Conservation (phyloP, 2,888 invertebrate genomes). For the Dorcus parallelipipedus region DNA sequence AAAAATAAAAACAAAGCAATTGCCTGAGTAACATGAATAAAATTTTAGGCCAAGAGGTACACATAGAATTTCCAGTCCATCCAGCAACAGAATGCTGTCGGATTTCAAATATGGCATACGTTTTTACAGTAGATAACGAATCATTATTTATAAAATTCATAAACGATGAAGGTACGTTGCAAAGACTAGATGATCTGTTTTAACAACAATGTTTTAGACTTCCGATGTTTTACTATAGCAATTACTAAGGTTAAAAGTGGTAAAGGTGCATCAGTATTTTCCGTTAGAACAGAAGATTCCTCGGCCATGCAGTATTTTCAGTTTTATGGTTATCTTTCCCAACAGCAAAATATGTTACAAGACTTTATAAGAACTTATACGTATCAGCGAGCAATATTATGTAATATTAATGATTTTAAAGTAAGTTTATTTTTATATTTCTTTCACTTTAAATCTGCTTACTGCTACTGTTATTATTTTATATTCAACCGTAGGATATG, state of each 20-base stretch:
- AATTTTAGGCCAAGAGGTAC: slow-evolving; percentile 39
- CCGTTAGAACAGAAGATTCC: slow-evolving; percentile 94
- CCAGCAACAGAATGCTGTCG: slow-evolving; percentile 68
- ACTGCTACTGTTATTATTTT: background rate
- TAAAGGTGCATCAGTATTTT: slow-evolving; percentile 79
- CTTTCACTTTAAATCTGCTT: background rate
- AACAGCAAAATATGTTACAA: slow-evolving; percentile 99
- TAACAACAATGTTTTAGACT: slow-evolving; percentile 51
- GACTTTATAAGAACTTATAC: slow-evolving; percentile 98
- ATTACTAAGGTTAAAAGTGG: slow-evolving; percentile 71
- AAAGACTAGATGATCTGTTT: slow-evolving; percentile 5
- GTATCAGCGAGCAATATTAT: slow-evolving; percentile 94
- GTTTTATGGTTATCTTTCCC: slow-evolving; percentile 98
- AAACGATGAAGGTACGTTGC: slow-evolving; percentile 54
- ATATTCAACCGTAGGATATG: slow-evolving; percentile 59
- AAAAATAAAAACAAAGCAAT: background rate
- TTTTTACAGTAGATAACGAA: slow-evolving; percentile 71
- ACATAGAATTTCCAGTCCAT: slow-evolving; percentile 69
- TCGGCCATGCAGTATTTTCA: slow-evolving; percentile 99
- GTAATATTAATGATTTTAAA: slow-evolving; percentile 88
- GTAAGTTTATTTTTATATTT: slow-evolving; percentile 20
- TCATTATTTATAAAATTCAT: slow-evolving; percentile 68
- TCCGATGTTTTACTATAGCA: slow-evolving; percentile 70
- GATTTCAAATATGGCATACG: slow-evolving; percentile 66
- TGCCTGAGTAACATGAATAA: background rate